Evolutionary conservation across 2,113 vertebrate species (phyloP).

Genomic region (Phrynosoma blainvillii): DNA sequence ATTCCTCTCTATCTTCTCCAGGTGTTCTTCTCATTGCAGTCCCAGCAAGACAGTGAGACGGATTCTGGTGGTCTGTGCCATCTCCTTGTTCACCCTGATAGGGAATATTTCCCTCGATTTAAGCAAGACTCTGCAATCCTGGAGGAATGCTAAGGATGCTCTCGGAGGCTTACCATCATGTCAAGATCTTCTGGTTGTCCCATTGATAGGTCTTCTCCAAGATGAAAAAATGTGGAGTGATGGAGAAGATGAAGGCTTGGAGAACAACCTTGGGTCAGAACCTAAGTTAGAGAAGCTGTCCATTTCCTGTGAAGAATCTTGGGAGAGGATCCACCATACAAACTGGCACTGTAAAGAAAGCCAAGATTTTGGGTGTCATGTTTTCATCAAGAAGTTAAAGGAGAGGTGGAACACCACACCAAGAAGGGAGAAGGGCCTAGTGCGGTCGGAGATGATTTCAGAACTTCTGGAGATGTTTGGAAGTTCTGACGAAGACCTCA

Average conservation of each 20-base stretch:
- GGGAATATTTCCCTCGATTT: conserved; percentile 80
- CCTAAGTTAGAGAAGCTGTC: conserved; percentile 35
- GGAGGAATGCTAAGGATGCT: conserved; percentile 73
- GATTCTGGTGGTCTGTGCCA: conserved; percentile 76
- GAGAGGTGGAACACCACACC: conserved; percentile 54
- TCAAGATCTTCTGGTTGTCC: conserved; percentile 65
- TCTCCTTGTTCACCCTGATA: conserved; percentile 83
- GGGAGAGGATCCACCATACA: conserved; percentile 22
- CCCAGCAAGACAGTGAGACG: conserved; percentile 75
- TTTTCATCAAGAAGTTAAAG: conserved; percentile 43
- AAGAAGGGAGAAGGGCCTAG: background rate
- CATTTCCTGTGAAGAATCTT: conserved; percentile 64
- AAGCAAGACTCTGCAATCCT: conserved; percentile 69
- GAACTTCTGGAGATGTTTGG: conserved; percentile 74
- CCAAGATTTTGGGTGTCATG: conserved; percentile 62
- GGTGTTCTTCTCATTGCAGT: conserved; percentile 60
- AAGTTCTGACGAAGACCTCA: conserved; percentile 59
- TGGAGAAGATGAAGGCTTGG: background rate
- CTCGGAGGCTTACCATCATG: conserved; percentile 79
- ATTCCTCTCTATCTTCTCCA: conserved; percentile 12
- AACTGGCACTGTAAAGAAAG: conserved; percentile 65
- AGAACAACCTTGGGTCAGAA: background rate
- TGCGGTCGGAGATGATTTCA: conserved; percentile 56
- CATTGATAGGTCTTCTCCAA: conserved; percentile 76
- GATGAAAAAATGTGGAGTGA: conserved; percentile 58